Evolutionary conservation across 2,113 vertebrate genomes (phyloP), one percentile per base, ranked within the genome.

Genomic region (Prinia subflava): DNA sequence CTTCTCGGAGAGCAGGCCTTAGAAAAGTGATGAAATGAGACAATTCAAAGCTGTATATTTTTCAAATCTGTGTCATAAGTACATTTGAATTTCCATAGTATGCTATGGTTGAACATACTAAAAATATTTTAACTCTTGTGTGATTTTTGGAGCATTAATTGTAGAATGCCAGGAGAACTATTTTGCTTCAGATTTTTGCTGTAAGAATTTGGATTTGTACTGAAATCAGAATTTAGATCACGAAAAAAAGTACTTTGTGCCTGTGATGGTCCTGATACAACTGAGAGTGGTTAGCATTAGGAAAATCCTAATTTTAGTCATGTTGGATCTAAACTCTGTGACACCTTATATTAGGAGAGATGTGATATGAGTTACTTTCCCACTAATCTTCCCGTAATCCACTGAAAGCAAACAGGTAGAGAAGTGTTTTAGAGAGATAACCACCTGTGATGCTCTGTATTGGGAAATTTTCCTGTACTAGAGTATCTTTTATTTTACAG

Each of bases 21-120:
- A 11, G 47, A 27, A 55, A 90, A 87, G 33, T 24, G 18, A 13
- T 49, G 3, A 82, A 92, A 10, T 28, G 70, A 71, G 31, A 67
- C 19, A 67, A 55, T 68, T 63, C 21, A 47, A 5, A 27, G 20
- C 15, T 71, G 22, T 2, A 0, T 42, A 1, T 46, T 80, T 91
- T 83, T n/a, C 6, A 57, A 13, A 42, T 76, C 23, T 78, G 7
- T 85, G 13, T 75, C 57, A 11, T 67, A 71, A 70, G 33, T 83
- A 41, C 22, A 1, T 76, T 52, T 49, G 15, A 0, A 0, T 89
- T 91, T 55, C 33, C 3, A 1, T 73, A 46, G 25, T 65, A 10
- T 21, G 8, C 8, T 57, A 4, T 10, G 1, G 23, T 75, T 55
- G 20, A 65, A 28, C 8, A 13, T 83, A 28, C 7, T 62, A 63